These are phyloP conservation scores for Callionymus lyra DNA, from an alignment of 2,113 vertebrate genomes.

Conservation along the genomic window DNA sequence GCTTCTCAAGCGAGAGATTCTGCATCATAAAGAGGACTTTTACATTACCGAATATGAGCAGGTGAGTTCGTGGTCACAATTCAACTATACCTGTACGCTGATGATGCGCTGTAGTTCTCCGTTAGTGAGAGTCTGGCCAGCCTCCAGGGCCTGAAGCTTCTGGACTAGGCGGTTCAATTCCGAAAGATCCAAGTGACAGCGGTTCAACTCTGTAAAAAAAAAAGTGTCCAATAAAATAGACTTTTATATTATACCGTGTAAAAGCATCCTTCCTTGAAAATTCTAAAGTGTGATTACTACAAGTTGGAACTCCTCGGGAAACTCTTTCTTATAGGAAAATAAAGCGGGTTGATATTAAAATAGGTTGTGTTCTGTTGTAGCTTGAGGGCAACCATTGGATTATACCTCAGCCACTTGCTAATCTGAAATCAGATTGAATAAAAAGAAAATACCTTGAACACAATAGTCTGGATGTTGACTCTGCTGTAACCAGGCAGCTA, in stretches of 20 bases:
- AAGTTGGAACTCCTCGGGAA: no score
- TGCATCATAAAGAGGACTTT: slow-evolving; percentile 6
- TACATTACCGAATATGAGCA: no score
- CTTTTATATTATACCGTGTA: no score
- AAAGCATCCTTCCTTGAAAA: no score
- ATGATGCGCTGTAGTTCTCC: slow-evolving; percentile 61
- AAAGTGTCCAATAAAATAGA: background rate
- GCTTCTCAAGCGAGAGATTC: slow-evolving; percentile 73
- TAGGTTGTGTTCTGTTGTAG: background rate
- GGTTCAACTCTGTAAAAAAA: slow-evolving; percentile 65
- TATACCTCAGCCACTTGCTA: no score
- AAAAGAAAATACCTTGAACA: slow-evolving; percentile 64
- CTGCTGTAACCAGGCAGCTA: slow-evolving; percentile 80
- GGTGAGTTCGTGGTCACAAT: no score
- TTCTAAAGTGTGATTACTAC: no score
- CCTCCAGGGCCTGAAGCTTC: slow-evolving; percentile 73
- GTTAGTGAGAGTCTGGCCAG: slow-evolving; percentile 67
- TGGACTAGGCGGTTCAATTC: slow-evolving; percentile 77
- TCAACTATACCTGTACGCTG: slow-evolving; percentile 56
- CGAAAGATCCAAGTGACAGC: slow-evolving; percentile 77
- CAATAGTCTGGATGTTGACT: slow-evolving; percentile 74
- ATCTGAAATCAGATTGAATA: background rate
- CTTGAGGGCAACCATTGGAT: no score
- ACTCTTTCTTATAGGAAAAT: no score
- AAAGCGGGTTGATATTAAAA: no score